Percentiles rank a stretch among this genome's conserved stretches.
phyloP scores from a whole-genome alignment of 1,140 invertebrate species.

The Drosophila watanabei region DNA sequence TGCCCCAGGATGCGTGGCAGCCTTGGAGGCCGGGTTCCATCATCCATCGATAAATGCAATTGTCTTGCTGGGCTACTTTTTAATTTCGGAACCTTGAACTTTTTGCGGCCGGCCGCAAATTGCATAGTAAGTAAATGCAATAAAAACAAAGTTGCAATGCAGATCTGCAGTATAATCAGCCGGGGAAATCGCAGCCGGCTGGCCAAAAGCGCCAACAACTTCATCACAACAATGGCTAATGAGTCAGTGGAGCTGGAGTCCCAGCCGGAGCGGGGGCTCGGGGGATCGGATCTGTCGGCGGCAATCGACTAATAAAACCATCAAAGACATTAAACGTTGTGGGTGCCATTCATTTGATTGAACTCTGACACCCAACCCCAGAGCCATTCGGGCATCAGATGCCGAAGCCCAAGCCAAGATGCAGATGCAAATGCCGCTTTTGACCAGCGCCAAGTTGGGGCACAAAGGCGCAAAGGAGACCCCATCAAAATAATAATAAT shows the following conservation, averaged over 20 bases:
- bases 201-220: constrained; percentile 70
- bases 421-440: constrained; percentile 47
- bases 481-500: constrained; percentile 69
- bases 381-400: constrained; percentile 36
- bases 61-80: constrained; percentile 70
- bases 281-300: constrained; percentile 44
- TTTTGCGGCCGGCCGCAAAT: constrained; percentile 62
- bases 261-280: background rate
- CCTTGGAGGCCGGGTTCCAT: constrained; percentile 42
- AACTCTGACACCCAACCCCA: constrained; percentile 68
- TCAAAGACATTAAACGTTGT: constrained; percentile 82
- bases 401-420: constrained; percentile 14
- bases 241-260: constrained; percentile 61
- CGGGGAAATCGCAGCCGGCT: constrained; percentile 65
- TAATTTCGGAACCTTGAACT: constrained; percentile 81
- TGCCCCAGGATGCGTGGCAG: constrained; percentile 39
- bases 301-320: constrained; percentile 79
- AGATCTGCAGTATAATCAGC: constrained; percentile 75
- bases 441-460: constrained; percentile 52
- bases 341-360: constrained; percentile 82
- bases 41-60: constrained; percentile 34
- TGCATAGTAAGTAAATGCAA: constrained; percentile 69
- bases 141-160: constrained; percentile 65
- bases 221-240: constrained; percentile 82
- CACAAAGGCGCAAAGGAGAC: constrained; percentile 47